Conservation (phyloP, 2,888 invertebrate species). For the Xanthorhoe spadicearia region DNA sequence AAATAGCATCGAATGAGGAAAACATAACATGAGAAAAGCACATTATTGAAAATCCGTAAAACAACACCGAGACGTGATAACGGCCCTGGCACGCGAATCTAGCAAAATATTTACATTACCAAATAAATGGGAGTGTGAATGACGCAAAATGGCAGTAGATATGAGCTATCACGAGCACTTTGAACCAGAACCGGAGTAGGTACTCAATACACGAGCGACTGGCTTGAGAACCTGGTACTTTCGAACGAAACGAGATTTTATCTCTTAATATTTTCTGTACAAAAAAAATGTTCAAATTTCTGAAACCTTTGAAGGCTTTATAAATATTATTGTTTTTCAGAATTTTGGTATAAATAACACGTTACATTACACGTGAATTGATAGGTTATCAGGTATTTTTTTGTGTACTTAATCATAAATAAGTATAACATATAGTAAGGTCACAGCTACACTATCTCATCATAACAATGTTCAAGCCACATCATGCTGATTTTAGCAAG, state of each 20-base stretch:
- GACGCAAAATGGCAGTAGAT: constrained; percentile 55
- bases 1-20: background rate
- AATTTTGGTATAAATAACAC: no score
- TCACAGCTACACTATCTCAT: background rate
- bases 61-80: constrained; percentile 39
- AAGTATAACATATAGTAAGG: background rate
- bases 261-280: background rate
- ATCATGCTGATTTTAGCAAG: background rate
- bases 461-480: background rate
- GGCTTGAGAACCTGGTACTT: background rate
- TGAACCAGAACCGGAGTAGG: constrained; percentile 53
- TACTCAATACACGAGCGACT: constrained; percentile 9
- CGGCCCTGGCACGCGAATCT: constrained; percentile 30
- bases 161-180: constrained; percentile 54
- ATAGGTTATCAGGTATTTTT: background rate
- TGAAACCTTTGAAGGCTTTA: no score
- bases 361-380: no score
- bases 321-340: no score
- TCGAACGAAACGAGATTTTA: background rate
- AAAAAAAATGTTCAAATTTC: background rate
- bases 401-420: background rate
- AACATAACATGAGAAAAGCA: constrained; percentile 4
- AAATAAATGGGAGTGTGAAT: constrained; percentile 47
- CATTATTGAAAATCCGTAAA: constrained; percentile 33
- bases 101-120: constrained; percentile 54